Percentiles rank a stretch among this genome's conserved stretches.
Conservation (phyloP, 2,888 invertebrate species). For the Diplazon laetatorius region DNA sequence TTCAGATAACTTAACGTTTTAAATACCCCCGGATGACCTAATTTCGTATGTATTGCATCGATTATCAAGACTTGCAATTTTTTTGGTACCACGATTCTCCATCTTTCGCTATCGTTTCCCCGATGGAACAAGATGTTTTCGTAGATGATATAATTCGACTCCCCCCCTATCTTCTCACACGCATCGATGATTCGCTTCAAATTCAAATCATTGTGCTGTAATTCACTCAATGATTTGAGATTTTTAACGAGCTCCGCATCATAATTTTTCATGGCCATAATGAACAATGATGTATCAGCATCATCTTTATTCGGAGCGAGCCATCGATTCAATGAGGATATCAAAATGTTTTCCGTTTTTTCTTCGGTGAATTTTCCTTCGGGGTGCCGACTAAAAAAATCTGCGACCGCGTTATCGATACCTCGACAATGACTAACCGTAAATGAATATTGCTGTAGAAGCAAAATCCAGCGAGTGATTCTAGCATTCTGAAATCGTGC, state of each 20-base stretch:
- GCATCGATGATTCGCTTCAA: neutral
- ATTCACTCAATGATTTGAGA: conserved; percentile 12
- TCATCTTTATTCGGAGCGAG: too few species aligned
- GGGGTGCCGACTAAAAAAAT: conserved; percentile 50
- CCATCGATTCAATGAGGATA: neutral
- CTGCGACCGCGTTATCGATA: conserved; percentile 47
- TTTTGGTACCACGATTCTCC: conserved; percentile 41
- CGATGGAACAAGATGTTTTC: neutral
- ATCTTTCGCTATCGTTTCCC: conserved; percentile 8
- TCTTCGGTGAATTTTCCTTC: neutral
- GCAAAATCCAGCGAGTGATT: conserved; percentile 18
- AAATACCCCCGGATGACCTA: conserved; percentile 49
- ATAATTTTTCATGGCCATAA: neutral
- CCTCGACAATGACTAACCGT: conserved; percentile 38
- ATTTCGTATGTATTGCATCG: conserved; percentile 41
- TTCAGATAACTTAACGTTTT: conserved; percentile 44
- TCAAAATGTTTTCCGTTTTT: neutral
- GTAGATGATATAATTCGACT: neutral
- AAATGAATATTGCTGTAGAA: conserved; percentile 40
- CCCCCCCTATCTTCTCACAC: too few species aligned
- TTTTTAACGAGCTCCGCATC: neutral
- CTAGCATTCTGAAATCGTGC: conserved; percentile 9
- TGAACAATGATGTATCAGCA: neutral
- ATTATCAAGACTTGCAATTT: conserved; percentile 30
- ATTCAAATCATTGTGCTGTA: neutral